These are phyloP conservation scores for Oscheius sp. DNA, from an alignment of 2,888 invertebrate species.

Conservation along the genomic window DNA sequence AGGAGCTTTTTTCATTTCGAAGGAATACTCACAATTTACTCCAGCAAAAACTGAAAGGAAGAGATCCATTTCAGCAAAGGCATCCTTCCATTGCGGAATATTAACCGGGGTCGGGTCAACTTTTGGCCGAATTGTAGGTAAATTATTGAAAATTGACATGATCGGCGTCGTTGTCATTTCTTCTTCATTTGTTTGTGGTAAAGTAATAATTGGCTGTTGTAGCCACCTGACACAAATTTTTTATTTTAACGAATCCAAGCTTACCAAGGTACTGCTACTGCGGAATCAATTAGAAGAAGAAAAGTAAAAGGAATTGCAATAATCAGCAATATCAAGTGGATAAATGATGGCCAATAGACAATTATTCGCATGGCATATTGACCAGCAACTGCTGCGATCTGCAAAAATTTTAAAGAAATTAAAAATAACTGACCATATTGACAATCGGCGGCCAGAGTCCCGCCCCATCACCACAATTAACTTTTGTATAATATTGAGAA, in stretches of 20 bases:
- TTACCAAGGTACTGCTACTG: conserved; percentile 20
- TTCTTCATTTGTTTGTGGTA: conserved; percentile 6
- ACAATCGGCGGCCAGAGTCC: conserved; percentile 34
- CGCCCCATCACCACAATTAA: conserved; percentile 31
- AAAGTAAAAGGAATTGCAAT: conserved; percentile 18
- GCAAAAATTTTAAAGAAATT: neutral
- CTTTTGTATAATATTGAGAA: conserved; percentile 31
- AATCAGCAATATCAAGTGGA: conserved; percentile 18
- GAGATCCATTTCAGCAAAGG: conserved; percentile 25
- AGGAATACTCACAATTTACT: conserved; percentile 12
- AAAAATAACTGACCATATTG: conserved; percentile 21
- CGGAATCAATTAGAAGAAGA: conserved; percentile 24
- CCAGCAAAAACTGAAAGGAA: conserved; percentile 3
- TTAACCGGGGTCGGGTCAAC: neutral
- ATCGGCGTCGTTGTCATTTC: neutral
- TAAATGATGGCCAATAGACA: conserved; percentile 32
- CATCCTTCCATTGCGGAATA: conserved; percentile 33
- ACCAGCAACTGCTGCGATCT: conserved; percentile 31
- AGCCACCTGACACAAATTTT: conserved; percentile 2
- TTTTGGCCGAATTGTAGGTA: neutral
- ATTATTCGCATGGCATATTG: conserved; percentile 24
- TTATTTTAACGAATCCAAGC: neutral
- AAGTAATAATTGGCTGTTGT: conserved; percentile 30
- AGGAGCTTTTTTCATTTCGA: neutral
- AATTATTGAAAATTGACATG: neutral